phyloP scores from a whole-genome alignment of 2,113 vertebrate species.

The Uropsilus gracilis region DNA sequence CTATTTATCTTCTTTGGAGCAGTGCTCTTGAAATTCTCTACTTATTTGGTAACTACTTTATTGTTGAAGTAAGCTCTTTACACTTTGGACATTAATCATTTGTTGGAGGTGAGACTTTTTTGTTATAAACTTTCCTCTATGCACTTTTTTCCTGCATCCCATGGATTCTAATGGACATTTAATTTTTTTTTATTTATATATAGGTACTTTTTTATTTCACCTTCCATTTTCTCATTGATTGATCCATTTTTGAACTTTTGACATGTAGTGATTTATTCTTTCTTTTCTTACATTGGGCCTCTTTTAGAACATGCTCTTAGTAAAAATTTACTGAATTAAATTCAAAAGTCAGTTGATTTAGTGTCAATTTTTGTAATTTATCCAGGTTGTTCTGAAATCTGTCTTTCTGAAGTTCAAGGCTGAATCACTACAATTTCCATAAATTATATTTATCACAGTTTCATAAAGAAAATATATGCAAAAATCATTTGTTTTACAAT shows the following conservation, averaged over 20 bases:
- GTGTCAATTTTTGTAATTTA: not conserved
- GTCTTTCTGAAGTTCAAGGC: not conserved
- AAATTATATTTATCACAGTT: not conserved
- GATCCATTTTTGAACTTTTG: not conserved
- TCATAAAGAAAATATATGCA: not conserved
- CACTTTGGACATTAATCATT: too few species aligned
- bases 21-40: too few species aligned
- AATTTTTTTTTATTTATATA: too few species aligned
- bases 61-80: too few species aligned
- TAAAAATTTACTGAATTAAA: conserved; percentile 29
- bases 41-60: too few species aligned
- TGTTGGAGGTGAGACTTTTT: too few species aligned
- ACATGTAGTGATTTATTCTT: not conserved
- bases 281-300: not conserved
- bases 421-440: not conserved
- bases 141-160: too few species aligned
- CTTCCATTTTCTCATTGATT: too few species aligned
- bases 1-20: too few species aligned
- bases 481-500: not conserved
- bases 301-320: not conserved
- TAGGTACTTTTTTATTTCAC: too few species aligned
- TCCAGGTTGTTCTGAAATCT: not conserved
- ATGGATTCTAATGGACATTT: too few species aligned
- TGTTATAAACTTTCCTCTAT: too few species aligned
- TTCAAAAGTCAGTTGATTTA: not conserved